Conservation (phyloP, 92 coral and sea anemone species). For the Meandrina meandrites region DNA sequence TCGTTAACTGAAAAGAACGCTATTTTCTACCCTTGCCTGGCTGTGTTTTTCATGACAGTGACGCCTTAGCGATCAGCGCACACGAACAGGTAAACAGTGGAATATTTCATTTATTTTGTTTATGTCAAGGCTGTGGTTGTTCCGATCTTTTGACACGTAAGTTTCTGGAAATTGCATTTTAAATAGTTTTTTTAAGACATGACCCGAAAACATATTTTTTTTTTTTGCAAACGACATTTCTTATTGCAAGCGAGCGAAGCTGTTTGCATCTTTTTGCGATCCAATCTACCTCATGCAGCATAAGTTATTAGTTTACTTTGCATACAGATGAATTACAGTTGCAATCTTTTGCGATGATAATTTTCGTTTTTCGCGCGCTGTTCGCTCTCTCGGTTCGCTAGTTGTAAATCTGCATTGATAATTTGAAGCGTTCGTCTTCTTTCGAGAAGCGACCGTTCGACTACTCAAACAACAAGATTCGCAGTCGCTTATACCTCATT, state of each 20-base stretch:
- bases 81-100: conserved; percentile 2
- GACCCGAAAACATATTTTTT: neutral
- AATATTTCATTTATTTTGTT: neutral
- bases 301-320: neutral
- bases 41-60: neutral
- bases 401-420: neutral
- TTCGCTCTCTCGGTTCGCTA: neutral
- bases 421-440: neutral
- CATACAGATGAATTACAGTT: neutral
- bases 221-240: neutral
- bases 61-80: neutral
- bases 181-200: neutral
- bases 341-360: neutral
- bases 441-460: neutral
- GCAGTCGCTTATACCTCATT: neutral
- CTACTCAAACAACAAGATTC: neutral
- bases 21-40: neutral
- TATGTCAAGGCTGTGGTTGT: neutral
- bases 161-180: neutral
- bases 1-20: neutral
- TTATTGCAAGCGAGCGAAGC: neutral
- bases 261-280: neutral
- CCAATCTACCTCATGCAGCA: neutral
- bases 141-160: conserved; percentile 24
- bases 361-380: neutral